Base-by-base conservation (phyloP, 2,888 invertebrate genomes). In the Cerceris ruficornis region DNA sequence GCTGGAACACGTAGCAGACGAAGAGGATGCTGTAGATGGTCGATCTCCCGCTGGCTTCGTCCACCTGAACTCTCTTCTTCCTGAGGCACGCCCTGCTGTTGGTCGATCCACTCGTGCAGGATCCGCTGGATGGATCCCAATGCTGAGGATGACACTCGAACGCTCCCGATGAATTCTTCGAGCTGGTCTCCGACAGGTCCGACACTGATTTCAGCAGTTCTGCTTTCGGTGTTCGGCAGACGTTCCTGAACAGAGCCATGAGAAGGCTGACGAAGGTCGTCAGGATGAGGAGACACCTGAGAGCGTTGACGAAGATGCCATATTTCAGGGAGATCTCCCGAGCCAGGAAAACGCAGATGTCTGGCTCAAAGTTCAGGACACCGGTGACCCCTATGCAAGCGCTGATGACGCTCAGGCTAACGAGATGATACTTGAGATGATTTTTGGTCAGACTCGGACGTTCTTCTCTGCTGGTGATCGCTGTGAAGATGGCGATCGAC, bases 1-100 rank as follows among this genome's bases (percentile, higher is more conserved):
- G 94, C 87, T 95, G 94, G 87, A 94, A 93, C 67, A 94, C 87
- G 88, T 94, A 94, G 87, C 94, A 94, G 28, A 94, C 93, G 72
- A 94, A 93, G 74, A 94, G 90, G 59, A 94, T 93, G 75, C 93
- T 91, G 79, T 92, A 90, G 17, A 93, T 86, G 82, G 94, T 93
- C 81, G 93, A 86, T 91, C 93, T 83, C 90, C 94, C 91, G 88
- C 93, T 92, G 90, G 87, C 92, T 79, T 93, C 92, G 76, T 90
- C 91, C 49, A 90, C 90, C 54, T 88, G 88, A 8, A 91, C 87
- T 75, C 89, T 88, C 71, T 91, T 89, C 81, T 93, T 93, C 69
- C 91, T 90, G 73, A 94, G 84, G 73, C 93, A 93, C 6, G 94
- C 94, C 58, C 93, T 91, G 69, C 94, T 94, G 83, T 94, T 94